Evolutionary conservation across 2,888 invertebrate species (phyloP), one percentile per base, ranked within the genome.

Genomic region (Keiferia lycopersicella): DNA sequence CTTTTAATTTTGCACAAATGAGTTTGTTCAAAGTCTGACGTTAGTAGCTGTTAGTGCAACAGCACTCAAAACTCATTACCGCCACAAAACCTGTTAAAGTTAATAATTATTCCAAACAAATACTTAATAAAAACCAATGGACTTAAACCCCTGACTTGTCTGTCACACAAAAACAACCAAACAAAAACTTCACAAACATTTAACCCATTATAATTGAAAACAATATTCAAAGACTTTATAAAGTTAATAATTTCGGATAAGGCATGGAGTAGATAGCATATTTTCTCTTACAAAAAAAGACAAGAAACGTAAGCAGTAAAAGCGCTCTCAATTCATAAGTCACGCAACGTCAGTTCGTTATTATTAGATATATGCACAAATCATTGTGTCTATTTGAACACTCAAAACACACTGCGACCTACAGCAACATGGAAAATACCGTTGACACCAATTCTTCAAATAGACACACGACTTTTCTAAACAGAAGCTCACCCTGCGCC

Each of bases 401-500:
- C 14, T n/a, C 4, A 7, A 73, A 68, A 61, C 63, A 59, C 59
- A 53, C 20, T 41, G 60, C 60, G 18, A 38, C 26, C 62, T 62
- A 58, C 60, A 39, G 30, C 34, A 45, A 60, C 16, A 62, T 56
- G 12, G 22, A 38, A 16, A 51, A 60, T 12, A 45, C 34, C 48
- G 8, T 14, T 20, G 7, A 34, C 39, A 22, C 57, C 14, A 39
- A 56, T 58, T 70, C 76, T 78, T 71, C 77, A 75, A 76, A 79
- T 73, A 74, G 75, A 76, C 74, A 71, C 67, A 66, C 51, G 61
- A 64, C 61, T 34, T 26, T 12, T 11, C 26, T 63, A 39, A 22
- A 59, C 65, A 12, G 53, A 30, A 48, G 64, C 92, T 93, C 94
- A 96, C 97, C 97, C 97, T 71, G 97, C 96, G 73, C 97, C 97